These are phyloP conservation scores for Mellivora capensis DNA, from an alignment of 2,113 vertebrate species.

Conservation along the genomic window DNA sequence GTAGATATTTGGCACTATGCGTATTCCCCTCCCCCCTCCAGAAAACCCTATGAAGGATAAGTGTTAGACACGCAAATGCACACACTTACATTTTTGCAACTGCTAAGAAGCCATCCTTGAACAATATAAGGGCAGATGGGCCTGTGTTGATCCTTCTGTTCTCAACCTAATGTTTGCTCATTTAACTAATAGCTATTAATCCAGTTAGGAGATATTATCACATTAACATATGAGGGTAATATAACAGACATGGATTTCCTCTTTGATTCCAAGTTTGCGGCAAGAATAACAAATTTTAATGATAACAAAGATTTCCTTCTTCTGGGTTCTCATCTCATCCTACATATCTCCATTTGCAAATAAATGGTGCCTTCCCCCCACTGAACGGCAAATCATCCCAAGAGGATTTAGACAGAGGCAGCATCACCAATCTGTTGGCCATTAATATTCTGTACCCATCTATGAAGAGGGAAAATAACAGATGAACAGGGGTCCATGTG, in stretches of 20 bases:
- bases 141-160: background rate
- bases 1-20: background rate
- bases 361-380: background rate
- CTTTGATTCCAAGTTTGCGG: background rate
- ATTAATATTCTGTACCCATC: background rate
- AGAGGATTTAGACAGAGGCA: background rate
- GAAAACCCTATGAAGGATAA: background rate
- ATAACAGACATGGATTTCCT: background rate
- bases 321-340: background rate
- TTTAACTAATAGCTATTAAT: background rate
- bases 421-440: background rate
- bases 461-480: background rate
- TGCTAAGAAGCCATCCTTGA: background rate
- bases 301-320: background rate
- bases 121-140: background rate
- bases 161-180: background rate
- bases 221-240: background rate
- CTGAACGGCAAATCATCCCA: background rate
- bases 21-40: background rate
- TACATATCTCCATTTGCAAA: background rate
- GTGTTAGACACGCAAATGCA: background rate
- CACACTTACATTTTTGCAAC: background rate
- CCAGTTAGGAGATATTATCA: background rate
- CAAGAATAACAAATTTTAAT: background rate
- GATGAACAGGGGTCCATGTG: background rate